Evolutionary conservation across 2,888 invertebrate species (phyloP), one percentile per base, ranked within the genome.

Genomic region (Leucania comma): DNA sequence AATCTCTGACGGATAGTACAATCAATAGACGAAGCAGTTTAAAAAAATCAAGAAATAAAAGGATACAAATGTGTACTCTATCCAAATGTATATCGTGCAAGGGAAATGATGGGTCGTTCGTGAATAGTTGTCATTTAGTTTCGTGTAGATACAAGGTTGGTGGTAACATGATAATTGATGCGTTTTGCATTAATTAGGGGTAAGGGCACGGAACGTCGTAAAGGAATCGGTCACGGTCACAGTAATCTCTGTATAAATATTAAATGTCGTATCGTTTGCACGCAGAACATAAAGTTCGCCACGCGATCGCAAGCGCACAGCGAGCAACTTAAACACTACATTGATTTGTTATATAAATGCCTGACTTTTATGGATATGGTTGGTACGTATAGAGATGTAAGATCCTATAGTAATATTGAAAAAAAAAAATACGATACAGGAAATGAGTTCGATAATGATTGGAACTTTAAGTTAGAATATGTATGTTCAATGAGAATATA

Each of bases 201-300:
- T 66, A 68, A 68, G 69, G 60, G 56, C 61, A 75, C 75, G 66
- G 50, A 70, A 26, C 60, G 59, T 76, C 73, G 60, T 69, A 75
- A 75, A 81, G 68, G 70, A 72, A 72, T 59, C 67, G 76, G 78
- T 80, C 79, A 83, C 62, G 79, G 81, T 75, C 79, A 83, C 48
- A 70, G 61, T 70, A 1, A 74, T 79, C 79, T 75, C 46, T 69
- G 57, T 66, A 61, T 65, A 60, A 68, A 75, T 78, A 76, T 74
- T 53, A 66, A 75, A 74, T 62, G 60, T 64, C 59, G 42, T 32
- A 62, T 78, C 66, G 71, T 74, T 81, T 61, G 62, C 76, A 83
- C 78, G 72, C 67, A 78, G 22, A 24, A 63, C 69, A 68, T 74
- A 56, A 75, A 83, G 60, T 81, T 83, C 73, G 75, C 79, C 75